Conservation (phyloP, 1,140 invertebrate genomes). For the Pristionchus pacificus region DNA sequence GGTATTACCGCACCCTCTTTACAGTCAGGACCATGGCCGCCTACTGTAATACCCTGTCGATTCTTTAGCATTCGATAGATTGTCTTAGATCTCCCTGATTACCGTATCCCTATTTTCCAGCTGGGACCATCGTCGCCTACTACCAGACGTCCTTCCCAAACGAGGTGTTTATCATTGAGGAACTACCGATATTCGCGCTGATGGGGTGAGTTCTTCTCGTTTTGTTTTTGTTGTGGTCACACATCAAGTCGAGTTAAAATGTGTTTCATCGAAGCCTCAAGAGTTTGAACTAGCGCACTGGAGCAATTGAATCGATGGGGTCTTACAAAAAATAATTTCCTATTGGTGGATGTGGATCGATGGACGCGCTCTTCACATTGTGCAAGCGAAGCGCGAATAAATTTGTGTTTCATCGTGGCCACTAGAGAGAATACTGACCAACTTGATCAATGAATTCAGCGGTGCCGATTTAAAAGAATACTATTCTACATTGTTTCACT, state of each 20-base stretch:
- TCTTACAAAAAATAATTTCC: not conserved
- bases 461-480: no score
- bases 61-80: not conserved
- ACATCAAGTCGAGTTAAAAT: slow-evolving; percentile 4
- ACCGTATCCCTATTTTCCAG: slow-evolving; percentile 17
- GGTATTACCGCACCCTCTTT: no score
- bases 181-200: slow-evolving; percentile 84
- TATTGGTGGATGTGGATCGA: not conserved
- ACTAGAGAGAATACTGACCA: no score
- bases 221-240: slow-evolving; percentile 15
- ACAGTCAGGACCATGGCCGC: not conserved
- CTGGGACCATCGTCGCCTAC: slow-evolving; percentile 51
- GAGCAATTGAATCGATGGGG: not conserved
- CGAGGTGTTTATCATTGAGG: slow-evolving; percentile 82
- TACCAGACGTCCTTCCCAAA: slow-evolving; percentile 52
- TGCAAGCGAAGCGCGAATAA: no score
- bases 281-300: not conserved
- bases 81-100: not conserved
- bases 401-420: no score
- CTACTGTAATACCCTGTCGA: not conserved
- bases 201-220: slow-evolving; percentile 71
- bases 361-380: not conserved
- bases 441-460: no score
- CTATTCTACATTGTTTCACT: no score
- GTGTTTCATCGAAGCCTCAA: not conserved